These are phyloP conservation scores for Lota lota DNA, from an alignment of 2,113 vertebrate genomes.

Conservation along the genomic window DNA sequence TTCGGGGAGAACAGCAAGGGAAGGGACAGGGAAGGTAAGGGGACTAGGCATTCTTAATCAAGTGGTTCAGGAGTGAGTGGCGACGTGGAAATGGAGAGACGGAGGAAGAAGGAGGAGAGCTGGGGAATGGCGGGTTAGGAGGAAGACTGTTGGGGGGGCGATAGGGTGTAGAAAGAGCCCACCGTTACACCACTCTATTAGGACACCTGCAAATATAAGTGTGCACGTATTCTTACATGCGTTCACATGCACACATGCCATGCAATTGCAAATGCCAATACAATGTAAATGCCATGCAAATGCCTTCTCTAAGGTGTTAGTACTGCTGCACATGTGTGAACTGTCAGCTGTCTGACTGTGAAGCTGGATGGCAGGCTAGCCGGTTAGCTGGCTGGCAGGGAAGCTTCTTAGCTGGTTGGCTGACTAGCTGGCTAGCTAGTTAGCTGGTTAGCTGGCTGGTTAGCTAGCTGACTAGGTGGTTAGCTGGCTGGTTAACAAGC, in stretches of 20 bases:
- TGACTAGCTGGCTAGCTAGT: not conserved
- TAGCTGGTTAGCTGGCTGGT: not conserved
- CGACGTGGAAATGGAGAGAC: not conserved
- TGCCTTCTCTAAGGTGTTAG: too few species aligned
- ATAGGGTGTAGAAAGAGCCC: not conserved
- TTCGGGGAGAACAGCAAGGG: slow-evolving; percentile 38
- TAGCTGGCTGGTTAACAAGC: not conserved
- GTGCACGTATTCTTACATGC: slow-evolving; percentile 1
- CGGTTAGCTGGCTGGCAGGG: not conserved
- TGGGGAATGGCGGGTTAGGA: slow-evolving; percentile 29
- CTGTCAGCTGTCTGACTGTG: not conserved
- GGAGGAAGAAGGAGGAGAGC: not conserved
- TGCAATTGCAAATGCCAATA: too few species aligned
- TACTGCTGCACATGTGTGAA: too few species aligned
- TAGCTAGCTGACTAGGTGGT: slow-evolving; percentile 5
- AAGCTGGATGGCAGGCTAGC: not conserved
- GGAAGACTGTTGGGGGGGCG: slow-evolving; percentile 3
- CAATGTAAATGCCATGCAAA: too few species aligned
- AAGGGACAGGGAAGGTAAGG: slow-evolving; percentile 42
- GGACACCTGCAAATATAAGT: not conserved
- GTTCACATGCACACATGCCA: slow-evolving; percentile 5
- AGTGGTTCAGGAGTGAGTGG: not conserved
- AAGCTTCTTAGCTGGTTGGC: not conserved
- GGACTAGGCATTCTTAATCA: slow-evolving; percentile 3
- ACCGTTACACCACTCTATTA: not conserved